These are phyloP conservation scores for Calameuta pallipes DNA, from an alignment of 2,888 invertebrate genomes.

Conservation along the genomic window DNA sequence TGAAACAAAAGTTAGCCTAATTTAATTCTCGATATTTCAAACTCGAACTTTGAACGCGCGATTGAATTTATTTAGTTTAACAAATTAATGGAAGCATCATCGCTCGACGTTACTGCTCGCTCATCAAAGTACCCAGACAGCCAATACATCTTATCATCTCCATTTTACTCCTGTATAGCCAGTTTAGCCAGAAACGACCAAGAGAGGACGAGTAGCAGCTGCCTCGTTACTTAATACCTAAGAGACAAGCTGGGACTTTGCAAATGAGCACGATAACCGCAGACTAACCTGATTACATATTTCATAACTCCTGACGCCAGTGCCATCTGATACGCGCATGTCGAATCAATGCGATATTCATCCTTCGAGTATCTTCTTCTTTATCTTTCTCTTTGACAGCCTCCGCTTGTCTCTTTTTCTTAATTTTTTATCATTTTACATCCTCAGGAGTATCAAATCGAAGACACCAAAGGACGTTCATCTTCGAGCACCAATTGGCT, in stretches of 20 bases:
- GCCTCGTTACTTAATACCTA: slow-evolving; percentile 44
- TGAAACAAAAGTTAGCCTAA: not conserved
- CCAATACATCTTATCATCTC: slow-evolving; percentile 35
- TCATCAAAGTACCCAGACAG: slow-evolving; percentile 10
- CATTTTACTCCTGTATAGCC: slow-evolving; percentile 37
- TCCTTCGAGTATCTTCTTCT: not conserved
- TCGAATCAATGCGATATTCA: slow-evolving; percentile 13
- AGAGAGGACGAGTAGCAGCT: not conserved
- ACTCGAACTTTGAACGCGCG: not conserved
- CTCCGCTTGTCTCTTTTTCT: not conserved
- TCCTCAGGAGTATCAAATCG: too few relatives aligned
- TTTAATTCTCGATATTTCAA: not conserved
- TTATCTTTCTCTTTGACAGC: slow-evolving; percentile 5
- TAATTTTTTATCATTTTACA: not conserved
- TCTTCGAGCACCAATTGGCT: not conserved
- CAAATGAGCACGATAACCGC: slow-evolving; percentile 44
- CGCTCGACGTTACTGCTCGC: not conserved
- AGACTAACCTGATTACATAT: slow-evolving; percentile 45
- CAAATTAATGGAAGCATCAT: not conserved
- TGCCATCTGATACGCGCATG: slow-evolving; percentile 27
- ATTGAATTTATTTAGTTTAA: not conserved
- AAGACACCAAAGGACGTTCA: not conserved
- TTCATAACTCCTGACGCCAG: slow-evolving; percentile 29
- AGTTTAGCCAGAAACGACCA: slow-evolving; percentile 32
- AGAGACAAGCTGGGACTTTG: slow-evolving; percentile 37